Base-by-base conservation (phyloP, 2,888 invertebrate genomes). In the Phlogophora meticulosa region DNA sequence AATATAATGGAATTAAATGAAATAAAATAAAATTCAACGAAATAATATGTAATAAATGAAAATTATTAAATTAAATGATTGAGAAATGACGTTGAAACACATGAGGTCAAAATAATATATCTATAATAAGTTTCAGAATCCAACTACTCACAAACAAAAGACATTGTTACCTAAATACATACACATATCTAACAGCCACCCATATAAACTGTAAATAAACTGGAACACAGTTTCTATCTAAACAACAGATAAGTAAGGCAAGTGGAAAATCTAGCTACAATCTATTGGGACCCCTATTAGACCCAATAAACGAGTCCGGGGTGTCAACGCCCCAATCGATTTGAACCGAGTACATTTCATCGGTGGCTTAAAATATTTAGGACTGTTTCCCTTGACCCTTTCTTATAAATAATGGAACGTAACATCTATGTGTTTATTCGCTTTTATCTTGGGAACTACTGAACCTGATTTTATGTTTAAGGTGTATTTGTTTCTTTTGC, bases 321-420 rank as follows among this genome's bases (percentile, higher is more conserved):
- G 57, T 69, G 51, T 59, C 67, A 58, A 49, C 69, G 60, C 52
- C 48, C 57, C 55, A 55, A 72, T 75, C 82, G 62, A 71, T 75
- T 62, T 56, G 36, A 59, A 48, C 58, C 36, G 38, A 60, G 67
- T 63, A 72, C 75, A 75, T 74, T 78, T 80, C 64, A 80, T 78
- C 62, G 57, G 70, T 58, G 40, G 43, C 55, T 70, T 75, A 49
- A 71, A 80, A 77, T 77, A 80, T 82, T 75, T 80, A 72, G 53
- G 40, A 53, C 28, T n/a, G 58, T 34, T 58, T 48, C 34, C 43
- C 52, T 51, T 76, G 71, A 63, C 76, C 69, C 66, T 78, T 66
- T 46, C 28, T 17, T 55, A 43, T 72, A 74, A 53, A 70, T 73
- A 68, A 72, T 75, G 53, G 51, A 81, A 59, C 45, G 40, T 10